Evolutionary conservation across 2,113 vertebrate species (phyloP).

Genomic region (Takifugu flavidus): DNA sequence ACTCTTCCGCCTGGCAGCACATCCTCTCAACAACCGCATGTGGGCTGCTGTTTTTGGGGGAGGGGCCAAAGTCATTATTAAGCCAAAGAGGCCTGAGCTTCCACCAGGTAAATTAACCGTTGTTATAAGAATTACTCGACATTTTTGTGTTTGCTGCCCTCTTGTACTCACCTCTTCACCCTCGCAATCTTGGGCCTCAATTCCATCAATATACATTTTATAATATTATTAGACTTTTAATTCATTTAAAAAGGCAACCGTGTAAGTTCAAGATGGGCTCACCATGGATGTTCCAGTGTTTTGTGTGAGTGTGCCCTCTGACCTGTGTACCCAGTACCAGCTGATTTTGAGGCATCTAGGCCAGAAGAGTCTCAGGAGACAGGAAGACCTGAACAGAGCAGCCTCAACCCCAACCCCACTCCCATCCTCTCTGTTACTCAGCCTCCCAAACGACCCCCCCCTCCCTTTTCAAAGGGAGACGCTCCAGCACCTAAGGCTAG

Average conservation of each 20-base stretch:
- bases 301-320: constrained; percentile 67
- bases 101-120: constrained; percentile 79
- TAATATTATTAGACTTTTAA: too few relatives aligned
- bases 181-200: constrained; percentile 10
- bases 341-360: constrained; percentile 70
- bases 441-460: constrained; percentile 53
- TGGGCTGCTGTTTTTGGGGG: constrained; percentile 97
- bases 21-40: constrained; percentile 92
- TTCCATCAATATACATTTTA: constrained; percentile 7
- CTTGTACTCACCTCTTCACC: constrained; percentile 8
- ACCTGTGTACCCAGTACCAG: constrained; percentile 69
- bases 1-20: constrained; percentile 91
- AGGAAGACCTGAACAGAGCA: constrained; percentile 61
- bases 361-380: constrained; percentile 62
- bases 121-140: background rate
- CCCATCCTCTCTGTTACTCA: constrained; percentile 57
- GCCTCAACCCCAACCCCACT: constrained; percentile 50
- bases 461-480: constrained; percentile 55
- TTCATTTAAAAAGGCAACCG: too few relatives aligned
- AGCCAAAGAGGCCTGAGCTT: constrained; percentile 85
- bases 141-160: constrained; percentile 1
- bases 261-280: background rate
- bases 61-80: constrained; percentile 89
- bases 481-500: constrained; percentile 59
- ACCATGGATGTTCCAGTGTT: constrained; percentile 36